phyloP scores from a whole-genome alignment of 2,797 vertebrate species.

The Zalophus californianus region DNA sequence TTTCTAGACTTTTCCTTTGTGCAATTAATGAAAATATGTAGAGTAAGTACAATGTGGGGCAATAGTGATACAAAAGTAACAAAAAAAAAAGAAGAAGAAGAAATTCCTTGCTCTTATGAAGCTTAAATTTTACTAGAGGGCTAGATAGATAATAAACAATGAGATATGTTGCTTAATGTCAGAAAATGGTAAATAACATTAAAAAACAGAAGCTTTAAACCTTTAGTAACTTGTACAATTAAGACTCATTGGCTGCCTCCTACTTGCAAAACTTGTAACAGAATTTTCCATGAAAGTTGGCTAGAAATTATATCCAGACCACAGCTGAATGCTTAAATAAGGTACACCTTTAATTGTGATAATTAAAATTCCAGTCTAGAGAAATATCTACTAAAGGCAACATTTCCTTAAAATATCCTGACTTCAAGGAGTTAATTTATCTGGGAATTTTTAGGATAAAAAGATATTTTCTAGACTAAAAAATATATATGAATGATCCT shows the following conservation, averaged over 20 bases:
- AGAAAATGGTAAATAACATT: conserved; percentile 36
- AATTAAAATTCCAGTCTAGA: neutral
- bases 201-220: neutral
- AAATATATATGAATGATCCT: neutral
- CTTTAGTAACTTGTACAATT: neutral
- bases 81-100: neutral
- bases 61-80: neutral
- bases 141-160: neutral
- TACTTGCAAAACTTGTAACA: neutral
- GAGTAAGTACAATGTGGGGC: neutral
- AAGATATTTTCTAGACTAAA: conserved; percentile 33
- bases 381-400: neutral
- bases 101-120: neutral
- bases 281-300: neutral
- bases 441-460: conserved; percentile 1
- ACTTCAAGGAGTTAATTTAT: neutral
- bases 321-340: conserved; percentile 9
- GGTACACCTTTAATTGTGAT: neutral
- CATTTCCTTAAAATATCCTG: neutral
- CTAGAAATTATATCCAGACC: neutral
- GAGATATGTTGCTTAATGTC: neutral
- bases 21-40: neutral
- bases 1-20: neutral
- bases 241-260: neutral
- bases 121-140: conserved; percentile 10